Base-by-base conservation (phyloP, 2,888 invertebrate genomes). In the Nowickia ferox region DNA sequence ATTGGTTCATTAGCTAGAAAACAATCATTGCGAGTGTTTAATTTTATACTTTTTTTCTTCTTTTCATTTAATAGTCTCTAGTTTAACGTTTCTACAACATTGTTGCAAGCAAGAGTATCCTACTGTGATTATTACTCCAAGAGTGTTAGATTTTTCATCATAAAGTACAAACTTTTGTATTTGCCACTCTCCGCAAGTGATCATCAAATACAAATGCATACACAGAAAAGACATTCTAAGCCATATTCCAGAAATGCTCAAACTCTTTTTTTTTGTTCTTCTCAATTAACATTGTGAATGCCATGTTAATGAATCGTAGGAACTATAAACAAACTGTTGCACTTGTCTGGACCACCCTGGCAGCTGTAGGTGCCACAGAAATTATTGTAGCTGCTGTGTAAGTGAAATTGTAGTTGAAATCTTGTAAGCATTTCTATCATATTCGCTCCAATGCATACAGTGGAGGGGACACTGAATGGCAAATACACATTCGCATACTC, bases 71-170 rank as follows among this genome's bases (percentile, higher is more conserved):
- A 61, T 61, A 53, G 61, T 69, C 68, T 69, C 3, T 55, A 46
- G 51, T 46, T 38, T 17, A 74, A 66, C 53, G 44, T 66, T 59
- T 17, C 59, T 40, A 42, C 42, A 57, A 48, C 48, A 38, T 57
- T 19, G 2, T 40, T 65, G 48, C 19, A 15, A 55, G 30, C 13
- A 19, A 66, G 30, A 65, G 63, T 82, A 75, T 82, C 85, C 85
- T 53, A 65, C 82, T 86, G 85, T 82, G 85, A 79, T 86, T 82
- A 86, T 82, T 82, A 71, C 74, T 59, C 51, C 82, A 86, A 75
- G 30, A 30, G 85, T 76, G 82, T 75, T 86, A 82, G 78, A 86
- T 77, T 76, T 77, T 84, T 44, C 46, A 72, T 75, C 72, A 74
- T 71, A 84, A 74, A 51, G 63, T 66, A 75, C 46, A 61, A 69